A percentile compares a stretch with the other conserved stretches of the same genome.
phyloP scores from a whole-genome alignment of 2,113 vertebrate genomes.

The Poecilia latipinna region DNA sequence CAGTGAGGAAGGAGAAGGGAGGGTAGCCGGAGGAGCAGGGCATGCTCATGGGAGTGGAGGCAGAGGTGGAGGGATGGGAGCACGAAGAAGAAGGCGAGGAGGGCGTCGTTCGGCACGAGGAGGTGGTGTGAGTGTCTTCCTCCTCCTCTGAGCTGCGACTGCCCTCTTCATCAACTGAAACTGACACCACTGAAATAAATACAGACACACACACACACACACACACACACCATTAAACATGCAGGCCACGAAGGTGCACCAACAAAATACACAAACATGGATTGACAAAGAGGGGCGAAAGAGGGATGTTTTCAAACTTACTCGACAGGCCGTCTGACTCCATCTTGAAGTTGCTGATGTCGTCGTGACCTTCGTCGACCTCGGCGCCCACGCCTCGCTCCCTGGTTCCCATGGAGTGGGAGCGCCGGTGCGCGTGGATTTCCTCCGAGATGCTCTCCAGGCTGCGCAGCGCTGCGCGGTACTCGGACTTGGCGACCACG shows the following conservation, averaged over 20 bases:
- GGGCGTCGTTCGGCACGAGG: slow-evolving; percentile 79
- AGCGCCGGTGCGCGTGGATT: slow-evolving; percentile 92
- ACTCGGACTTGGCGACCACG: slow-evolving; percentile 88
- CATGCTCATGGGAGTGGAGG: slow-evolving; percentile 78
- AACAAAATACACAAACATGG: neutral
- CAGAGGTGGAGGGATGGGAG: slow-evolving; percentile 46
- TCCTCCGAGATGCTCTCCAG: slow-evolving; percentile 97
- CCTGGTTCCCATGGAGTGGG: slow-evolving; percentile 88
- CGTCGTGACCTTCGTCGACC: slow-evolving; percentile 76
- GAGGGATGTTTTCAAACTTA: slow-evolving; percentile 70
- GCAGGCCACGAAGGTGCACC: slow-evolving; percentile 32
- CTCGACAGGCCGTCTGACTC: slow-evolving; percentile 90
- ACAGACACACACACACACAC: neutral
- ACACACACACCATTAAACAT: slow-evolving; percentile 37
- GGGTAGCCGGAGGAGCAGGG: slow-evolving; percentile 63
- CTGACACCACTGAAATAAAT: slow-evolving; percentile 88
- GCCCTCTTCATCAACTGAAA: slow-evolving; percentile 91
- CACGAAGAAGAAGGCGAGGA: slow-evolving; percentile 69
- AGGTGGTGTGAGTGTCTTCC: slow-evolving; percentile 83
- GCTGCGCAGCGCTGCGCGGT: slow-evolving; percentile 89
- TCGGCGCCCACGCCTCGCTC: slow-evolving; percentile 92
- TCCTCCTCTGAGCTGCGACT: slow-evolving; percentile 90
- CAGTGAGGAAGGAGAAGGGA: slow-evolving; percentile 48
- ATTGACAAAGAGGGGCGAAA: neutral
- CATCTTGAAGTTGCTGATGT: slow-evolving; percentile 80